A percentile compares a stretch with the other conserved stretches of the same genome.
phyloP scores from a whole-genome alignment of 2,113 vertebrate species.

The Brachyhypopomus gauderio region DNA sequence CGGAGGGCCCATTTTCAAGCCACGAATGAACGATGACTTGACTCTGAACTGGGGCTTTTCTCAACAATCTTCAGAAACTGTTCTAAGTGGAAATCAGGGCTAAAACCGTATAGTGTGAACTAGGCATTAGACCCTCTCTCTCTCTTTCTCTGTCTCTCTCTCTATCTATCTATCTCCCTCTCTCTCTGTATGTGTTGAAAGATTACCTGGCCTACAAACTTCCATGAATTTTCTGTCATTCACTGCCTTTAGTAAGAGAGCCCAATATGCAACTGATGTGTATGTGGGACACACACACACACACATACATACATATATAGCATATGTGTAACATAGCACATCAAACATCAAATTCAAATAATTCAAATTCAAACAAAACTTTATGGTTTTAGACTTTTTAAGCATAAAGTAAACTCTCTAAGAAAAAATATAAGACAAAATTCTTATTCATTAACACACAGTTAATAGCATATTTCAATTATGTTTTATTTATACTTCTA shows the following conservation, averaged over 20 bases:
- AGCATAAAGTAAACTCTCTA: background rate
- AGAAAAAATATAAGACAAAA: background rate
- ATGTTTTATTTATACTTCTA: conserved; percentile 12
- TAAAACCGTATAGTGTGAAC: too few relatives aligned
- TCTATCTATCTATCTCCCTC: conserved; percentile 16
- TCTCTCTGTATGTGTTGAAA: background rate
- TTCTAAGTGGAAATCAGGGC: too few relatives aligned
- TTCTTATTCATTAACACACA: background rate
- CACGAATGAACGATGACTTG: too few relatives aligned
- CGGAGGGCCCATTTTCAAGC: too few relatives aligned
- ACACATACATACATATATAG: conserved; percentile 4
- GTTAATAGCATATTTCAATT: background rate
- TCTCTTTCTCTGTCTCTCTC: too few relatives aligned
- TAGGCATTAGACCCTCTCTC: background rate
- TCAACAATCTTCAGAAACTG: too few relatives aligned
- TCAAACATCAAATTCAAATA: background rate
- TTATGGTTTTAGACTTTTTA: background rate
- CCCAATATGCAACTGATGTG: background rate
- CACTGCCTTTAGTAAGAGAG: background rate
- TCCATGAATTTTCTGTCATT: background rate
- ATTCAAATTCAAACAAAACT: too few relatives aligned
- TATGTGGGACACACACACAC: background rate
- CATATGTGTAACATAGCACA: background rate
- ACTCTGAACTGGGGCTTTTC: too few relatives aligned
- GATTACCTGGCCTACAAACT: background rate